These are phyloP conservation scores for Neomonachus schauinslandi DNA, from an alignment of 2,113 vertebrate genomes.

Conservation along the genomic window DNA sequence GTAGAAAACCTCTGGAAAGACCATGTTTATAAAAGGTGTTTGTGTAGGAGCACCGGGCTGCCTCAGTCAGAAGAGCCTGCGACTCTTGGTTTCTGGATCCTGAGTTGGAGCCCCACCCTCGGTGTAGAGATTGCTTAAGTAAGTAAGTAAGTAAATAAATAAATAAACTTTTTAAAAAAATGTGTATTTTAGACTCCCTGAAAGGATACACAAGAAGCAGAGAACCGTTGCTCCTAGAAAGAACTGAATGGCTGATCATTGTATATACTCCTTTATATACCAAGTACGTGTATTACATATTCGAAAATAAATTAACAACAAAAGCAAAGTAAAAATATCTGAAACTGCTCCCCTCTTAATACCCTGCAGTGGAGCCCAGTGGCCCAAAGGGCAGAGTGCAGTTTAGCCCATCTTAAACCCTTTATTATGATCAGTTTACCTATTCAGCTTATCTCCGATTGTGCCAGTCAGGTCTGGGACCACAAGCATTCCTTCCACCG, in stretches of 20 bases:
- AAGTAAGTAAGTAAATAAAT: background rate
- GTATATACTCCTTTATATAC: background rate
- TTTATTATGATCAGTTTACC: background rate
- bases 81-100: background rate
- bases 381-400: background rate
- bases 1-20: background rate
- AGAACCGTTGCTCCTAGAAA: background rate
- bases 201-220: background rate
- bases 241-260: background rate
- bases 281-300: background rate
- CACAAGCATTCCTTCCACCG: background rate
- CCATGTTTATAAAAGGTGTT: background rate
- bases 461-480: background rate
- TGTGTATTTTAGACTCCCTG: background rate
- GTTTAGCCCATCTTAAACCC: background rate
- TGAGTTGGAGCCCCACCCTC: background rate
- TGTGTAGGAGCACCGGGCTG: background rate
- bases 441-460: background rate
- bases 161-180: background rate
- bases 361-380: background rate
- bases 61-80: background rate
- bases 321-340: background rate
- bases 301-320: background rate
- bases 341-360: background rate
- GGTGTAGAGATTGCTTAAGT: background rate